Base-by-base conservation (phyloP, 2,113 vertebrate species). In the Phainopepla nitens region DNA sequence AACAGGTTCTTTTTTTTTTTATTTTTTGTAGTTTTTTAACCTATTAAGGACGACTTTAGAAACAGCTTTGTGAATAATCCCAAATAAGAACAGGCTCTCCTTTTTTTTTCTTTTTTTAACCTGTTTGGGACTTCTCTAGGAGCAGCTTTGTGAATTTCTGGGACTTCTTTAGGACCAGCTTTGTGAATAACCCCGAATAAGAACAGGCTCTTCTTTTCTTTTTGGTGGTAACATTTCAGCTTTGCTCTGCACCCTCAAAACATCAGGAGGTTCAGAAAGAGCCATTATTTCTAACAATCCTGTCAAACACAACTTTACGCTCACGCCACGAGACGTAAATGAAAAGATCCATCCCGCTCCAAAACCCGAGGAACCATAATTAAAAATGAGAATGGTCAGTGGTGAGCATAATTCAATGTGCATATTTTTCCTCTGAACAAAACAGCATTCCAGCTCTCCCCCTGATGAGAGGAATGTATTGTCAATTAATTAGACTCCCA, bases 401-500 rank as follows among this genome's bases (percentile, higher is more conserved):
- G 84, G 70, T 60, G 68, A 86, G 4, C 66, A 41, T 23, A 85
- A 93, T 87, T 85, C 95, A 93, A 51, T 84, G 89, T 94, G 92
- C 93, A 44, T 77, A 80, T 94, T 97, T 96, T 95, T 27, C 82
- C 82, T 92, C 61, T 54, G 89, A 95, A 93, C 79, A 97, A 95
- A 97, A 78, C 68, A 94, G 89, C 97, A 97, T 97, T 96, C 96
- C 93, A 95, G 92, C 92, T 92, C 92, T 96, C 87, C 94, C 96
- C 80, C 84, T 81, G 93, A 96, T 88, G 94, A 96, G 92, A 97
- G 91, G 87, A 84, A 84, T 91, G 89, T 94, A 96, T 97, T 97
- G 96, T 96, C 95, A 94, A 92, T 96, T 97, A 97, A 97, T 97
- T 97, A 97, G 93, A 83, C 89, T 94, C 72, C 95, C 94, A 93